Evolutionary conservation across 2,797 vertebrate species (phyloP).

Genomic region (Coracias cyanogaster): DNA sequence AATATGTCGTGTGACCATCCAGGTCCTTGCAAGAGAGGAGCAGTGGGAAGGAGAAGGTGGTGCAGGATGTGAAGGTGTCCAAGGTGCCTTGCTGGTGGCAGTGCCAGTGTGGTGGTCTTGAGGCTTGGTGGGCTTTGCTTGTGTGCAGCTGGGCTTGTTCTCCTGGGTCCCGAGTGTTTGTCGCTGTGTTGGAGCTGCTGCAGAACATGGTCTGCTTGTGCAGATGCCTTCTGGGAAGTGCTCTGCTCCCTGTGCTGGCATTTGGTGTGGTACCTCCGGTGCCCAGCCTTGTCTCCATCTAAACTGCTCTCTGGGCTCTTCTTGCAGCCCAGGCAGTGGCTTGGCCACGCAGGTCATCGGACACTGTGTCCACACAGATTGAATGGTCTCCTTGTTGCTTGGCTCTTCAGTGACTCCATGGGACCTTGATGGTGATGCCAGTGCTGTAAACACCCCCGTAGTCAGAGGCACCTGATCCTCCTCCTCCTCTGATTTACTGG

Average conservation of each 20-base stretch:
- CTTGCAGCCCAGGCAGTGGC: neutral
- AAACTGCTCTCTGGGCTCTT: neutral
- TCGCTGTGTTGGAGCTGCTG: neutral
- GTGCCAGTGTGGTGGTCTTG: neutral
- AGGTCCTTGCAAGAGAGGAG: neutral
- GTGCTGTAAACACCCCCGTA: neutral
- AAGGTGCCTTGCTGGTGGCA: rapidly evolving
- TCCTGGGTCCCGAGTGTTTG: neutral
- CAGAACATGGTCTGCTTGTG: neutral
- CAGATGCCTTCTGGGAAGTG: neutral
- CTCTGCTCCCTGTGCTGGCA: neutral
- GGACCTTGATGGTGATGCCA: neutral
- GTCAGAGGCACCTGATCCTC: neutral
- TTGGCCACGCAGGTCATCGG: neutral
- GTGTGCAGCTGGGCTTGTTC: neutral
- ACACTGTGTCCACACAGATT: neutral
- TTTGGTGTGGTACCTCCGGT: rapidly evolving
- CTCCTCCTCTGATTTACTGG: constrained; percentile 4
- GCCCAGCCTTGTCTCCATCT: neutral
- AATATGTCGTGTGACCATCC: rapidly evolving
- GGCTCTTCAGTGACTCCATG: neutral
- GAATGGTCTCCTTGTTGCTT: neutral
- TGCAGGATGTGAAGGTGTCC: rapidly evolving
- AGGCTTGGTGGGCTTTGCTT: neutral
- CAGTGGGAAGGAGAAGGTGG: neutral